Evolutionary conservation across 2,113 vertebrate species (phyloP), one percentile per base, ranked within the genome.

Genomic region (Malurus alboscapulatus): DNA sequence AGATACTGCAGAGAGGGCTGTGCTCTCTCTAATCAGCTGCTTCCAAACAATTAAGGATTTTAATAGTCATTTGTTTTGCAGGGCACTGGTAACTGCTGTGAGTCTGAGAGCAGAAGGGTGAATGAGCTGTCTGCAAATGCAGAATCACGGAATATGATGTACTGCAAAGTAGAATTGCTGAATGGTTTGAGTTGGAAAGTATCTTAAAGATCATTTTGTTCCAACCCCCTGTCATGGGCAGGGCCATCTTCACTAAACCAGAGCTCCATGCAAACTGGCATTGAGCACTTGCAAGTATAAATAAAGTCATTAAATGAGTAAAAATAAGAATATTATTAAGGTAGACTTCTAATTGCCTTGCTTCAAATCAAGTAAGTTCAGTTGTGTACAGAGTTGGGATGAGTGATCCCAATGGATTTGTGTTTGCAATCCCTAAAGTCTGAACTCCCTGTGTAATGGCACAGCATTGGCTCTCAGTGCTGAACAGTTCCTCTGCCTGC

Each of bases 41-140:
- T 95, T 66, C 89, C 74, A 95, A 95, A 58, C 73, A 73, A 84
- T 89, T 91, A 67, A 57, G n/a, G 25, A 22, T 61, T 95, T 89
- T 44, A 89, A 50, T 42, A 62, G 42, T 62, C 76, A 48, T 63
- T 48, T 80, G 38, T 71, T 86, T 71, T 44, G n/a, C 58, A 72
- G 53, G 68, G 80, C 86, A 42, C 51, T 44, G 51, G 61, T 68
- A 53, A 11, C 66, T 67, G 61, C 57, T 75, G 44, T n/a, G 84
- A 71, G 40, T 48, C 69, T 89, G 84, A 93, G 77, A 82, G 74
- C 58, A 73, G 12, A 10, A 25, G 45, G n/a, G 69, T 57, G 74
- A 89, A 4, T 48, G 53, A 71, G 54, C 87, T 91, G 26, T 47
- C 53, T 75, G 47, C 61, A 73, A 48, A 36, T 54, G 38, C 16